A percentile compares a stretch with the other conserved stretches of the same genome.
phyloP scores from a whole-genome alignment of 2,888 invertebrate species.

The Pachycephus smyrnensis region DNA sequence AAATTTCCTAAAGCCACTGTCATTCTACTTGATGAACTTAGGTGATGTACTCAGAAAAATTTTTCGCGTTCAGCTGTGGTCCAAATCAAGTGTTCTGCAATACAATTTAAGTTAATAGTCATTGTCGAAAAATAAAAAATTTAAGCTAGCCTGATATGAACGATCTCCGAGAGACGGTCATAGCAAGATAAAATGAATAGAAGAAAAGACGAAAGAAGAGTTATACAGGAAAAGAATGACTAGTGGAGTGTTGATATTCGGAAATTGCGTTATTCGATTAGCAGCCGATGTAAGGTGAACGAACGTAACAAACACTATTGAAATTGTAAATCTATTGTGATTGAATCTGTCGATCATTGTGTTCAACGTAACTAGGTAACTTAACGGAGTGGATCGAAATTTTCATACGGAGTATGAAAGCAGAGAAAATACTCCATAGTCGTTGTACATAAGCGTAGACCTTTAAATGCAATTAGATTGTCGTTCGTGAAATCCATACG shows the following conservation, averaged over 20 bases:
- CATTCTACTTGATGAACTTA: neutral
- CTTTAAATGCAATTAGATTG: neutral
- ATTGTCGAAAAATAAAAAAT: neutral
- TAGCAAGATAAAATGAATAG: neutral
- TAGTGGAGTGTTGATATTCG: neutral
- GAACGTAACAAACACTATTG: conserved; percentile 31
- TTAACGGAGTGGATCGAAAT: neutral
- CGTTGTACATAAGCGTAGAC: conserved; percentile 12
- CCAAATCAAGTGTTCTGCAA: neutral
- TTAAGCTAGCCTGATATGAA: too few relatives aligned
- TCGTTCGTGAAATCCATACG: neutral
- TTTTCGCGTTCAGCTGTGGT: neutral
- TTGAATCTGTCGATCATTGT: conserved; percentile 56
- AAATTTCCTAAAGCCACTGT: neutral
- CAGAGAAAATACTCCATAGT: neutral
- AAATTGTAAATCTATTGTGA: conserved; percentile 52
- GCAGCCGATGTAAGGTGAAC: neutral
- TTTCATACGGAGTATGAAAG: neutral
- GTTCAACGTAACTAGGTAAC: conserved; percentile 56
- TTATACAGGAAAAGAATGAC: neutral
- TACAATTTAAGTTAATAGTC: neutral
- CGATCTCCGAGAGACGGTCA: too few relatives aligned
- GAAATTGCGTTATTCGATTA: neutral
- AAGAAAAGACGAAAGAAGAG: neutral
- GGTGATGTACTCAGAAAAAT: neutral